Conservation (phyloP, 2,888 invertebrate genomes). For the Rhaphigaster nebulosa region DNA sequence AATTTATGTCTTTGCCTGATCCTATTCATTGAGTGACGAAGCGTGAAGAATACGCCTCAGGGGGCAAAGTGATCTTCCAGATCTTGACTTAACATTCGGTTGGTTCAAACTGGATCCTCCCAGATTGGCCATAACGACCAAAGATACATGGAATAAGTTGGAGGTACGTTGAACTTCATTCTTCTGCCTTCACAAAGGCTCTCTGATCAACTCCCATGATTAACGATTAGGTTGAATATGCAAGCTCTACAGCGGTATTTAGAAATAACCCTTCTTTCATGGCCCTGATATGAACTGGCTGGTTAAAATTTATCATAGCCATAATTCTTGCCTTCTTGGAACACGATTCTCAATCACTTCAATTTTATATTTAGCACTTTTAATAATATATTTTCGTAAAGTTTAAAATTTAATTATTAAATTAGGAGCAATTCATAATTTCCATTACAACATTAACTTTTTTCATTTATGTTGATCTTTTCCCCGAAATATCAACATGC, state of each 20-base stretch:
- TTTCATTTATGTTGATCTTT: no score
- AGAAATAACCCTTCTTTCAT: neutral
- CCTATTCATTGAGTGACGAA: neutral
- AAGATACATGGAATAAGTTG: neutral
- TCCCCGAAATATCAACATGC: no score
- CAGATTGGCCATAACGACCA: neutral
- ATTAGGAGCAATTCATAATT: no score
- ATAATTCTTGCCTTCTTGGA: no score
- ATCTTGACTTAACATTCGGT: neutral
- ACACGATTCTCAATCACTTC: neutral
- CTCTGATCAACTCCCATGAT: neutral
- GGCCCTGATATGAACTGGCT: neutral
- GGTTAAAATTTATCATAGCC: no score
- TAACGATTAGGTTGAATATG: neutral
- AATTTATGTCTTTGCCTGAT: neutral
- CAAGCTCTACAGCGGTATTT: neutral
- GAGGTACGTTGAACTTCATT: slow-evolving; percentile 24
- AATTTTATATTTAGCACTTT: no score
- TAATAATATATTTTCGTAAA: no score
- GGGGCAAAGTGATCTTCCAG: neutral
- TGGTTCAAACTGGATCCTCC: neutral
- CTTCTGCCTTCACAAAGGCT: neutral
- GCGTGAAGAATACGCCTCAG: neutral
- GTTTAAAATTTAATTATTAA: no score
- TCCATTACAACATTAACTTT: no score